Conservation (phyloP, 1,140 invertebrate species). For the Dysdera silvatica region DNA sequence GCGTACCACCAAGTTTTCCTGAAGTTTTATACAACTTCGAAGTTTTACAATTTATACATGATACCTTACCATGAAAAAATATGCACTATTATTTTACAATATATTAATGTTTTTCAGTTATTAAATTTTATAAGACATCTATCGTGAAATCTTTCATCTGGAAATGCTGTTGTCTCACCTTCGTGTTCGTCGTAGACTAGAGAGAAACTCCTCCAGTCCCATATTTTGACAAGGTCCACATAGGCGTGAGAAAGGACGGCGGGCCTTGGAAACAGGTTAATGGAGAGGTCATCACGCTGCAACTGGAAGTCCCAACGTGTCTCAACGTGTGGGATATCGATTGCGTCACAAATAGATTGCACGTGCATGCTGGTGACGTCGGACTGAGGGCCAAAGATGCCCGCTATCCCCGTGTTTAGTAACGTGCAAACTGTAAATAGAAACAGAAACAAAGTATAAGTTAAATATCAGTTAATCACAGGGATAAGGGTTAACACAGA, state of each 20-base stretch:
- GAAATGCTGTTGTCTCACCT: too few species aligned
- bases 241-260: slow-evolving; percentile 70
- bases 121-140: background rate
- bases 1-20: too few species aligned
- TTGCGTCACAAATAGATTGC: slow-evolving; percentile 89
- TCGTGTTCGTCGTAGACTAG: slow-evolving; percentile 93
- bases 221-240: slow-evolving; percentile 75
- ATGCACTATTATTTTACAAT: background rate
- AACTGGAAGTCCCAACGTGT: slow-evolving; percentile 84
- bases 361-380: slow-evolving; percentile 83
- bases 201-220: slow-evolving; percentile 86
- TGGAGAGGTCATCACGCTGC: slow-evolving; percentile 71
- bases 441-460: background rate
- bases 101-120: background rate
- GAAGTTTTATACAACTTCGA: too few species aligned
- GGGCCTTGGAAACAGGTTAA: slow-evolving; percentile 91
- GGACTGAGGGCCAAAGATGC: slow-evolving; percentile 86
- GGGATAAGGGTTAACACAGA: too few species aligned
- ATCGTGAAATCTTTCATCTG: too few species aligned
- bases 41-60: too few species aligned
- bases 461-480: background rate
- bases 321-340: slow-evolving; percentile 91
- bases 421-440: slow-evolving; percentile 72
- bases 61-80: slow-evolving; percentile 51
- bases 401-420: slow-evolving; percentile 76